Evolutionary conservation across 2,888 invertebrate species (phyloP), one percentile per base, ranked within the genome.

Genomic region (Marronus borbonicus): DNA sequence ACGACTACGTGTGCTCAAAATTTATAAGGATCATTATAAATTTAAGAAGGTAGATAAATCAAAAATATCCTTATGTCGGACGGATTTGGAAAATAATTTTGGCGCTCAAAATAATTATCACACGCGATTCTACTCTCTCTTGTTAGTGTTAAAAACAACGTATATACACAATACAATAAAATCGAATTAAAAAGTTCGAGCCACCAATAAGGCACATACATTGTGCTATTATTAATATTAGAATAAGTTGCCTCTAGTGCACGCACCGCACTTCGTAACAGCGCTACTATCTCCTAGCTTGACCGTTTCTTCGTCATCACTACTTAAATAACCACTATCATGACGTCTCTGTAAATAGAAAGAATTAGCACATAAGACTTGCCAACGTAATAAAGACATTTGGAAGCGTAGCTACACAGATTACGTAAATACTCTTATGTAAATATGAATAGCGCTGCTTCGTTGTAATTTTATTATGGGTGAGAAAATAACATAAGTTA

Each of bases 271-370:
- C 84, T 90, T 90, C 83, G 91, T 91, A n/a, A 93, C 90, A 4
- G 93, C 88, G 84, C 92, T 93, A 83, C 94, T 91, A 82, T 94
- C 93, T 0, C 94, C 93, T 68, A 95, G 89, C 75, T 90, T 90
- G 4, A 94, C 93, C 5, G 94, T 92, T 77, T 93, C 93, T 58
- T 91, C 90, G 77, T 92, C 92, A 24, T 89, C 90, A 39, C 92
- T 92, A 4, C 91, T 90, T 78, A 93, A 91, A 84, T 93, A 91
- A 81, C 91, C 93, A 83, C 90, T 92, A 84, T 95, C 95, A 84
- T 95, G 94, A 84, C 95, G 92, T 85, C 94, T 92, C 95, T 95
- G 89, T 68, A 91, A 91, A 80, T 72, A 82, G 81, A 78, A 3
- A 65, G 39, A 65, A 24, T 24, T 39, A 17, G 10, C 7, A 65